These are phyloP conservation scores for Austrolebias charrua DNA, from an alignment of 2,797 vertebrate species.

Conservation along the genomic window DNA sequence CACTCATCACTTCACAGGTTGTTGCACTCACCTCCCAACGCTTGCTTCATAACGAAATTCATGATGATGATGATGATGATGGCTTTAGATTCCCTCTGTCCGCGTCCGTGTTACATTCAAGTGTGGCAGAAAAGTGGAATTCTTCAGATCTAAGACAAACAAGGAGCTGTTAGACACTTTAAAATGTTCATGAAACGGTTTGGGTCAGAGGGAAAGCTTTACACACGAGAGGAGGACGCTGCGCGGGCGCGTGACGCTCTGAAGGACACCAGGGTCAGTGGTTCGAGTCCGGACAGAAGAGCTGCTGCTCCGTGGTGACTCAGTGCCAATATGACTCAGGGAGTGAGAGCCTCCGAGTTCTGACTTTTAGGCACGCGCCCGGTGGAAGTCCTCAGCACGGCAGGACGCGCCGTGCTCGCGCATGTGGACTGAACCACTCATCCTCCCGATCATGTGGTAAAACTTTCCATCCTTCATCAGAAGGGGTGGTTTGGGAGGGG, in stretches of 20 bases:
- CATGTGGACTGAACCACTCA: conserved; percentile 36
- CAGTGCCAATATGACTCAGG: neutral
- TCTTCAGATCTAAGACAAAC: conserved; percentile 60
- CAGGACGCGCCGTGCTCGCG: conserved; percentile 40
- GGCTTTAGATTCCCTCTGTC: conserved; percentile 83
- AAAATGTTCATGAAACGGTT: no score
- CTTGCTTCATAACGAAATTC: conserved; percentile 98
- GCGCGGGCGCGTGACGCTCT: conserved; percentile 10
- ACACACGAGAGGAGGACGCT: no score
- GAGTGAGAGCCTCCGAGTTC: conserved; percentile 7
- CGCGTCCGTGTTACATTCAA: conserved; percentile 82
- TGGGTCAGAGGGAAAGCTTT: no score
- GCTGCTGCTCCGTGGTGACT: neutral
- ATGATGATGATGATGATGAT: conserved; percentile 78
- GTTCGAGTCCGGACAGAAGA: conserved; percentile 28
- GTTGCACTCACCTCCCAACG: conserved; percentile 88
- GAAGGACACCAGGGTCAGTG: conserved; percentile 78
- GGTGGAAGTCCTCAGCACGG: conserved; percentile 15
- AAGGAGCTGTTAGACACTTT: neutral
- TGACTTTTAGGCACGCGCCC: conserved; percentile 42
- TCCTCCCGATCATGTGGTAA: conserved; percentile 64
- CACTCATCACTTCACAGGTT: no score
- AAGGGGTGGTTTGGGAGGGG: neutral
- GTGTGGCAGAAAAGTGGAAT: conserved; percentile 55
- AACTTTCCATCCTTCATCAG: conserved; percentile 67